Evolutionary conservation across 1,140 invertebrate genomes (phyloP), one percentile per base, ranked within the genome.

Genomic region (Eueides isabella): DNA sequence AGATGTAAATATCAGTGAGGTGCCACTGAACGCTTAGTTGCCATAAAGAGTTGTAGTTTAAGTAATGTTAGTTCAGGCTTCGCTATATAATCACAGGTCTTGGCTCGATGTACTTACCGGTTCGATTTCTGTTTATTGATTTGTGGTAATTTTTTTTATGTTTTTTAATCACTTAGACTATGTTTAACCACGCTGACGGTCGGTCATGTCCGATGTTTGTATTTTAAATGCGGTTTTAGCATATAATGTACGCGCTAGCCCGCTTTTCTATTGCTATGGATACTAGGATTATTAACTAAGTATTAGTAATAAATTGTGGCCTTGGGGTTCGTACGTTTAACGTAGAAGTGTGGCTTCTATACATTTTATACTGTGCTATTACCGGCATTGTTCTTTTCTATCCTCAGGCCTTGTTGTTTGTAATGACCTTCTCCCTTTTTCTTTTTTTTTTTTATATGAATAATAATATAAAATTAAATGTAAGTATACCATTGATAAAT

Each of bases 381-480:
- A 38, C 14, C 5, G 16, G 12, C 35, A 38, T 16, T 38, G 26
- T 55, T 55, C 78, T 55, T 55, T 44, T 82, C 67, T 90, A 90
- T 81, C 84, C 82, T 83, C 79, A 79, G 85, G 83, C 89, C 83
- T 89, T 83, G 79, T 82, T 85, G 78, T 82, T 80, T 88, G 84
- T 88, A 85, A 86, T 84, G 84, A 88, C 83, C 79, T 76, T 87
- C 91, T 91, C 90, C 88, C 90, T 91, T 92, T 87, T 55, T 48
- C n/a, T 48, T 55, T 30, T 55, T 38, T 48, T 78, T 84, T 89
- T 89, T 79, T 90, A 88, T 88, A 85, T 87, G 85, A 91, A 87
- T 90, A 91, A 92, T 91, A 91, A 92, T 92, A 91, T 90, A 89
- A 91, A 91, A 86, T 84, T 87, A 89, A 92, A 88, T 92, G 89